These are phyloP conservation scores for Oeneis ivallda DNA, from an alignment of 2,888 invertebrate species.

Conservation along the genomic window DNA sequence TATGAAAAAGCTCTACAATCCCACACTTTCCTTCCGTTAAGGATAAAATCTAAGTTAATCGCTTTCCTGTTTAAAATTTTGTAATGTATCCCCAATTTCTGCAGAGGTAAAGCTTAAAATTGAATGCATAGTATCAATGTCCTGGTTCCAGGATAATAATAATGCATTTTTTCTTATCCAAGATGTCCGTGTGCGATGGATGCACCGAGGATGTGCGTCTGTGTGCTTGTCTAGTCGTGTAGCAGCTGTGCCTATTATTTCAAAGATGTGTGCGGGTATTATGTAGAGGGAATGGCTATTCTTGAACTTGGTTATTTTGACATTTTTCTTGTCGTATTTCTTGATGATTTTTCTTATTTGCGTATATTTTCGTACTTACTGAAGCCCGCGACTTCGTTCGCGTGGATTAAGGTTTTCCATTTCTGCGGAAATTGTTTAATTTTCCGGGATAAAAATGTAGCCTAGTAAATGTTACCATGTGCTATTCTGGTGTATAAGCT, in stretches of 20 bases:
- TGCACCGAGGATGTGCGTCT: slow-evolving; percentile 47
- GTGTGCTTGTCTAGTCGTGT: slow-evolving; percentile 63
- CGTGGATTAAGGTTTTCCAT: too few relatives aligned
- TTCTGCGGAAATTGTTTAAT: too few relatives aligned
- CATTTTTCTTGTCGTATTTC: too few relatives aligned
- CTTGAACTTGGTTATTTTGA: slow-evolving; percentile 43
- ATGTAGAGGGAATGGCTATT: slow-evolving; percentile 46
- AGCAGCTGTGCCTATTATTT: slow-evolving; percentile 80
- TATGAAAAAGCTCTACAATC: slow-evolving; percentile 45
- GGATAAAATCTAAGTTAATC: slow-evolving; percentile 75
- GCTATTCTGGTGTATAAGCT: too few relatives aligned
- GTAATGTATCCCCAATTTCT: slow-evolving; percentile 38
- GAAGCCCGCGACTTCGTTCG: too few relatives aligned
- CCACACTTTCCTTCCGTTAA: slow-evolving; percentile 41
- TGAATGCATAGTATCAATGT: slow-evolving; percentile 42
- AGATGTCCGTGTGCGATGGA: slow-evolving; percentile 75
- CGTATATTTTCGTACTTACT: too few relatives aligned
- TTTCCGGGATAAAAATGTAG: too few relatives aligned
- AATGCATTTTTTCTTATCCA: slow-evolving; percentile 74
- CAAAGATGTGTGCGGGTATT: slow-evolving; percentile 64
- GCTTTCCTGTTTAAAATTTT: slow-evolving; percentile 43
- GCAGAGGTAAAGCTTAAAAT: slow-evolving; percentile 48
- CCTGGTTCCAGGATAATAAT: slow-evolving; percentile 75
- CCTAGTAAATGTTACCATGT: too few relatives aligned
- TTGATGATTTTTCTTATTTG: neutral